A percentile compares a stretch with the other conserved stretches of the same genome.
phyloP scores from a whole-genome alignment of 2,888 invertebrate genomes.

The Ectemnius continuus region DNA sequence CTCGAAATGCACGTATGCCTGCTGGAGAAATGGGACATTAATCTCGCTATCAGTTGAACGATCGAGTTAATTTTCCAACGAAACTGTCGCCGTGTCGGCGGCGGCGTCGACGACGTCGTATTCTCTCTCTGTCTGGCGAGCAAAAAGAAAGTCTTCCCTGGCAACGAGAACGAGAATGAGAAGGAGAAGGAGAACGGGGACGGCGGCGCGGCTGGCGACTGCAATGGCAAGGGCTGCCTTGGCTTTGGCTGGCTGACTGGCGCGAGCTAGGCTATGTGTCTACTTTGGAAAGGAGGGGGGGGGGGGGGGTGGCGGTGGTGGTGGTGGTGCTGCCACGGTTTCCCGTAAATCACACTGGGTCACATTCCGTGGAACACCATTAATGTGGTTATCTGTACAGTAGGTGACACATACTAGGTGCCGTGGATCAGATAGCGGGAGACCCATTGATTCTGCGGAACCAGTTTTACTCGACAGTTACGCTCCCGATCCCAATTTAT shows the following conservation, averaged over 20 bases:
- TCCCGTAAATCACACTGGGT: slow-evolving; percentile 56
- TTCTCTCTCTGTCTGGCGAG: slow-evolving; percentile 5
- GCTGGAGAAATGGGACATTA: slow-evolving; percentile 35
- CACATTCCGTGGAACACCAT: slow-evolving; percentile 57
- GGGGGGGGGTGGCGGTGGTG: too few species aligned
- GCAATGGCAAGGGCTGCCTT: too few species aligned
- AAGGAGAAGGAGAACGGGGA: too few species aligned
- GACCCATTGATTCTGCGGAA: slow-evolving; percentile 60
- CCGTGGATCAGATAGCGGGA: slow-evolving; percentile 57
- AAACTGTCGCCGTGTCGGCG: slow-evolving; percentile 38
- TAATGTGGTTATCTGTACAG: slow-evolving; percentile 60
- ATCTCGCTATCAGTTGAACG: slow-evolving; percentile 49
- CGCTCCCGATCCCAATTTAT: slow-evolving; percentile 58
- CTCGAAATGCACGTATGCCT: slow-evolving; percentile 2
- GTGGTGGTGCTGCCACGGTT: slow-evolving; percentile 41
- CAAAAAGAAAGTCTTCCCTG: slow-evolving; percentile 43
- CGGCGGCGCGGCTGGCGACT: too few species aligned
- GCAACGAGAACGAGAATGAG: too few species aligned
- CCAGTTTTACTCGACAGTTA: slow-evolving; percentile 59
- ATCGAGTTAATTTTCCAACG: slow-evolving; percentile 55
- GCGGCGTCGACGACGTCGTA: slow-evolving; percentile 3
- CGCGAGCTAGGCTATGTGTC: too few species aligned
- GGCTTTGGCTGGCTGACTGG: too few species aligned
- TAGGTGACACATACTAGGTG: slow-evolving; percentile 61
- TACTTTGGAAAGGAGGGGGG: too few species aligned